Evolutionary conservation across 2,888 invertebrate species (phyloP), one percentile per base, ranked within the genome.

Genomic region (Sialis fuliginosa): DNA sequence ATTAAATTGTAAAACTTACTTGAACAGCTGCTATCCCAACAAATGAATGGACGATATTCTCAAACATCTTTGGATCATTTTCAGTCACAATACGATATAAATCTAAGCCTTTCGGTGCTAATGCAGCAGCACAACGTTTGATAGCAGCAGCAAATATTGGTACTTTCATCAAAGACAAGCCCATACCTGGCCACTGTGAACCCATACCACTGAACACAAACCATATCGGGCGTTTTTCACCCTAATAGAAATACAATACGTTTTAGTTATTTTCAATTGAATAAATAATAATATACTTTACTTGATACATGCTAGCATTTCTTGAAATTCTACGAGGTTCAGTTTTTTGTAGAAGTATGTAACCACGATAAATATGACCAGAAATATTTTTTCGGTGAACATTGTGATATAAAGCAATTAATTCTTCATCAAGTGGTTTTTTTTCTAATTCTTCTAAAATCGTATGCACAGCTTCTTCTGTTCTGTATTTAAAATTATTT

Each of bases 121-220:
- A 61, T 1, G 73, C 69, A 53, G 70, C 67, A 57, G 79, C 76
- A 50, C 78, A 78, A 54, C 71, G 73, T 32, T 13, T 9, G 22
- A 87, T 75, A 1, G 82, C 74, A 22, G 71, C 63, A 5, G 73
- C 73, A 62, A 85, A 85, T 10, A 74, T 62, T 10, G 79, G 77
- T 10, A 86, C 60, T 50, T 65, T 61, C 73, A 87, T 72, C 52
- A 87, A 64, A 42, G 74, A 71, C 12, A 69, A 66, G 1, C 77
- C 80, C 84, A 79, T 79, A 42, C 75, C 75, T 46, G 69, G 62
- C 81, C 81, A 83, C 60, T 83, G 82, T 13, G 76, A 74, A 6
- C 82, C 83, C 82, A 84, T 83, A 34, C 83, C 83, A 49, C 81
- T 75, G 64, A 78, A 81, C 13, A 81, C 69, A 58, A 74, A 81